phyloP scores from a whole-genome alignment of 2,888 invertebrate genomes.

The Labia minor region DNA sequence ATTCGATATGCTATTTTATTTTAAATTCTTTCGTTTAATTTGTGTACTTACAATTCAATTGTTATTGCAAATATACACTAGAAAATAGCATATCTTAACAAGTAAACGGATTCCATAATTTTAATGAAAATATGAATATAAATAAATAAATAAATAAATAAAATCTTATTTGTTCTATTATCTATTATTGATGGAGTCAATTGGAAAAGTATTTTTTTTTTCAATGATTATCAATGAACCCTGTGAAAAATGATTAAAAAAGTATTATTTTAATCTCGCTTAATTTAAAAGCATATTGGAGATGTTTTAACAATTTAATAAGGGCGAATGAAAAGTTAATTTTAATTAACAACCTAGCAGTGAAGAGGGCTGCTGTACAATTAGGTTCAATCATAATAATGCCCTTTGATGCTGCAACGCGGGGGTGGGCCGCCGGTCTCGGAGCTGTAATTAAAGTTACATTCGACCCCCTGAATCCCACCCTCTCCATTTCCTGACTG shows the following conservation, averaged over 20 bases:
- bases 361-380: constrained; percentile 1
- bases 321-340: constrained; percentile 13
- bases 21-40: too few species aligned
- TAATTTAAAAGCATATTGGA: background rate
- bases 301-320: constrained; percentile 2
- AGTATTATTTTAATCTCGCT: background rate
- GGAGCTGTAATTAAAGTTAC: constrained; percentile 4
- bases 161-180: too few species aligned
- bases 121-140: too few species aligned
- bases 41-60: too few species aligned
- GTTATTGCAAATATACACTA: too few species aligned
- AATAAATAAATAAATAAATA: too few species aligned
- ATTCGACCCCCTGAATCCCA: background rate
- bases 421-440: background rate
- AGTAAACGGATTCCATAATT: too few species aligned
- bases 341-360: constrained; percentile 13
- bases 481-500: background rate
- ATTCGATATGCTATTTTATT: too few species aligned
- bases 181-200: too few species aligned
- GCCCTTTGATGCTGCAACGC: background rate
- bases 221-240: background rate
- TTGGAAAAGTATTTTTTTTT: too few species aligned
- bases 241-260: background rate
- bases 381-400: constrained; percentile 13
- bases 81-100: too few species aligned